Conservation (phyloP, 2,113 vertebrate species). For the Hippocampus barbouri region DNA sequence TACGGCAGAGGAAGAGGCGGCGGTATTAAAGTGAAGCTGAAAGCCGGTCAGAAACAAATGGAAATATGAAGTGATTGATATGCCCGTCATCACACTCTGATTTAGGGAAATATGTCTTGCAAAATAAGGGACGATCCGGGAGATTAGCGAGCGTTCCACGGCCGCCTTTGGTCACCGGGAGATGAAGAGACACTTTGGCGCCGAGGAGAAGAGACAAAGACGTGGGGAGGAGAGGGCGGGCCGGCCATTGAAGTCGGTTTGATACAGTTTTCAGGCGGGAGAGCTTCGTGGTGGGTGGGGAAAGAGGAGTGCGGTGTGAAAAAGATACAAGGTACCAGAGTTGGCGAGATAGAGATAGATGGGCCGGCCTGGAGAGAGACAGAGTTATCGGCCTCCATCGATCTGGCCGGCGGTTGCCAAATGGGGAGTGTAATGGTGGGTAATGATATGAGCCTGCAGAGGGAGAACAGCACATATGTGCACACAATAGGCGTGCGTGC, state of each 20-base stretch:
- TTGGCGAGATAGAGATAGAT: constrained; percentile 69
- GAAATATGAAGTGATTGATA: constrained; percentile 58
- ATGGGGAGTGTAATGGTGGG: constrained; percentile 75
- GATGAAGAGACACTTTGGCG: constrained; percentile 43
- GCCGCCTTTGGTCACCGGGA: constrained; percentile 38
- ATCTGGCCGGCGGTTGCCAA: constrained; percentile 72
- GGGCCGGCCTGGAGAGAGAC: constrained; percentile 62
- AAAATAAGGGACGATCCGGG: constrained; percentile 33
- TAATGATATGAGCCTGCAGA: constrained; percentile 73
- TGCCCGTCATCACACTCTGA: constrained; percentile 37
- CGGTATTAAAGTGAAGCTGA: constrained; percentile 46
- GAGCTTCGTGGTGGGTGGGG: constrained; percentile 47
- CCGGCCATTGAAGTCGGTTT: constrained; percentile 55
- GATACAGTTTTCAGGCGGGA: constrained; percentile 59
- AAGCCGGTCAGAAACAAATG: constrained; percentile 61
- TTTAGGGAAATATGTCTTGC: constrained; percentile 31
- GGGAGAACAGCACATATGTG: constrained; percentile 29
- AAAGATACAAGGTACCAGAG: constrained; percentile 53
- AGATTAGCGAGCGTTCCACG: constrained; percentile 46
- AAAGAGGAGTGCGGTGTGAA: constrained; percentile 53
- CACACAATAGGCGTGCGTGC: constrained; percentile 4
- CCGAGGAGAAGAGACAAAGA: constrained; percentile 43
- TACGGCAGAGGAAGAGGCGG: constrained; percentile 31
- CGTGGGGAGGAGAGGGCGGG: constrained; percentile 37
- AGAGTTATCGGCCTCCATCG: constrained; percentile 70